Percentiles rank a stretch among this genome's conserved stretches.
Conservation (phyloP, 1,140 invertebrate genomes). For the Orchestia grillus region DNA sequence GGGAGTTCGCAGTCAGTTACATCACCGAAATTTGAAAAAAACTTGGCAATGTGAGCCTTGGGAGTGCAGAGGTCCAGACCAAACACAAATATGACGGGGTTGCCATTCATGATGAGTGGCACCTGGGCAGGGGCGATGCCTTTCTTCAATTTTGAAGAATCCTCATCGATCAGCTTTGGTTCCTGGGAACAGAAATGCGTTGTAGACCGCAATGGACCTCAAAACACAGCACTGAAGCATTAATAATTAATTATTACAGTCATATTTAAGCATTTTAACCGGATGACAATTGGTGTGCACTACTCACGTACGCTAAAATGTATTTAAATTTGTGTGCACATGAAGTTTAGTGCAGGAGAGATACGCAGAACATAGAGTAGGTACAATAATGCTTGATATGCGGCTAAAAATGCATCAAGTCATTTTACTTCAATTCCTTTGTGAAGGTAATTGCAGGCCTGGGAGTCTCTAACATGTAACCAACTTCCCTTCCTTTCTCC, state of each 20-base stretch:
- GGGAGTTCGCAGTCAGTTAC: neutral
- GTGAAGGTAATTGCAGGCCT: too few species aligned
- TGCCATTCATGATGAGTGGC: slow-evolving; percentile 26
- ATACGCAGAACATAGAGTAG: too few species aligned
- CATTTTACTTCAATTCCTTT: too few species aligned
- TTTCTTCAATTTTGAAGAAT: neutral
- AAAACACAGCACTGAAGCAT: neutral
- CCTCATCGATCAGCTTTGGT: neutral
- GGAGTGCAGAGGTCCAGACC: neutral
- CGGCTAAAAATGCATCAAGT: too few species aligned
- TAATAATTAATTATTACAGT: neutral
- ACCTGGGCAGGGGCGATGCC: neutral
- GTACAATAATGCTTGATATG: too few species aligned
- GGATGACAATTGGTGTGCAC: neutral
- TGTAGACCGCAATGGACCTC: neutral
- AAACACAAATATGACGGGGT: slow-evolving; percentile 42
- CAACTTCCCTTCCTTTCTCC: too few species aligned
- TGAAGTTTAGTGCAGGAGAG: too few species aligned
- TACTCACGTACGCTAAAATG: too few species aligned
- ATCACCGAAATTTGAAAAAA: neutral
- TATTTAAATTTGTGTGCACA: too few species aligned
- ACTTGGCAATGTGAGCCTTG: neutral
- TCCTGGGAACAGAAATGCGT: neutral
- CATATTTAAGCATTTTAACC: neutral
- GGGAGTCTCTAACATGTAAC: too few species aligned